Conservation (phyloP, 2,888 invertebrate species). For the Chamaedrilus cognettii region DNA sequence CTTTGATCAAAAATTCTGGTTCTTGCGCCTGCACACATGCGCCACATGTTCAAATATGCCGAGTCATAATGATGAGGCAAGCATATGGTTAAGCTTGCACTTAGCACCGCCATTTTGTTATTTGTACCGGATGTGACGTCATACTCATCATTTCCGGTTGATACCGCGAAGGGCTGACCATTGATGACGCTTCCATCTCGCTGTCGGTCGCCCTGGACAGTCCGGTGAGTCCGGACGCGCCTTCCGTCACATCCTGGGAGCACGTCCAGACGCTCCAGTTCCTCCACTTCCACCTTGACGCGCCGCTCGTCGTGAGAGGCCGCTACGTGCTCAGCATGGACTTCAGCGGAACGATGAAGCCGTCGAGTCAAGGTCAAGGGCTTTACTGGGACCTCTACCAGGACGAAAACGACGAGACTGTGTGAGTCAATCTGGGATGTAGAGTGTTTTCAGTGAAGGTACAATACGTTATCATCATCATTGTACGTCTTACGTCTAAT, state of each 20-base stretch:
- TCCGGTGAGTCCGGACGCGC: conserved; percentile 3
- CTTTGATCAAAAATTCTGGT: too few relatives aligned
- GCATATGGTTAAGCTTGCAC: too few relatives aligned
- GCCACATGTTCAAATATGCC: too few relatives aligned
- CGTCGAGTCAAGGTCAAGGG: conserved; percentile 19
- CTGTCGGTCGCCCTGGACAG: not conserved
- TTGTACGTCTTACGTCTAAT: too few relatives aligned
- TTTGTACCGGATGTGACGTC: too few relatives aligned
- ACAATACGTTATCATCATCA: too few relatives aligned
- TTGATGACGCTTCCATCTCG: not conserved
- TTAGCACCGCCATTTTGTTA: too few relatives aligned
- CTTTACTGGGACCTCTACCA: conserved; percentile 26
- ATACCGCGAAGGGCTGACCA: conserved; percentile 11
- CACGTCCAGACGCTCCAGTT: not conserved
- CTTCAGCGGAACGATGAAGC: conserved; percentile 18
- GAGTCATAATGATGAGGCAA: too few relatives aligned
- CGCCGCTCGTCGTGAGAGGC: conserved; percentile 16
- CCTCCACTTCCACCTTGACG: conserved; percentile 8
- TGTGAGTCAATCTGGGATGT: conserved; percentile 8
- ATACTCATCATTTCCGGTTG: too few relatives aligned
- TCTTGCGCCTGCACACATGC: too few relatives aligned
- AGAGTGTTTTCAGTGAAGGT: too few relatives aligned
- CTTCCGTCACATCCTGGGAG: conserved; percentile 10
- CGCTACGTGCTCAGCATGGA: conserved; percentile 16
- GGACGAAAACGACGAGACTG: conserved; percentile 8